These are phyloP conservation scores for Epinephelus coioides DNA, from an alignment of 2,797 vertebrate genomes.

Conservation along the genomic window DNA sequence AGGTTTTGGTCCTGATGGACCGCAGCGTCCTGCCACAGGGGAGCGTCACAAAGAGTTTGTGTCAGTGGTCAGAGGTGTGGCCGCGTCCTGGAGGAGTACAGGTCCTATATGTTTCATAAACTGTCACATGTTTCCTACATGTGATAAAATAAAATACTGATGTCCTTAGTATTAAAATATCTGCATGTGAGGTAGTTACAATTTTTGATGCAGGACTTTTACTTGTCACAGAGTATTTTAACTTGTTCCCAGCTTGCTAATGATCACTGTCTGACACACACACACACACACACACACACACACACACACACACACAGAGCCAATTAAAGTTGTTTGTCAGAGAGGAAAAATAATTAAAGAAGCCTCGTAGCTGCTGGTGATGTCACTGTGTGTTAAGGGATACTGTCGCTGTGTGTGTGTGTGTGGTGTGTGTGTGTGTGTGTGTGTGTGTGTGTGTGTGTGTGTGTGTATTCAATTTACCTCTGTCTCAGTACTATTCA, in stretches of 20 bases:
- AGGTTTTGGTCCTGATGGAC: too few relatives aligned
- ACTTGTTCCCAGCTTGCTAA: slow-evolving; percentile 23
- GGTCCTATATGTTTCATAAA: too few relatives aligned
- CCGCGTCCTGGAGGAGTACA: too few relatives aligned
- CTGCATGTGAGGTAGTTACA: too few relatives aligned
- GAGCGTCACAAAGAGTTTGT: too few relatives aligned
- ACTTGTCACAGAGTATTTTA: background rate
- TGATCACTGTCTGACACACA: slow-evolving; percentile 12
- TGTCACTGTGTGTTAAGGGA: slow-evolving; percentile 2
- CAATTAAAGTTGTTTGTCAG: slow-evolving; percentile 55
- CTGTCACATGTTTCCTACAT: too few relatives aligned
- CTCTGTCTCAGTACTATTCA: background rate
- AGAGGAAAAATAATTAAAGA: slow-evolving; percentile 15
- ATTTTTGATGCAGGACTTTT: too few relatives aligned
- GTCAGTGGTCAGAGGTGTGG: too few relatives aligned
- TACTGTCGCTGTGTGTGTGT: slow-evolving; percentile 1
- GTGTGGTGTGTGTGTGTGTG: too few relatives aligned
- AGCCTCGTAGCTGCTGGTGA: slow-evolving; percentile 4
- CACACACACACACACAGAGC: slow-evolving; percentile 5
- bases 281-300: slow-evolving; percentile 9
- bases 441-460: slow-evolving; percentile 23
- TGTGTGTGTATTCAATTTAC: background rate
- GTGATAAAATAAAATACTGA: too few relatives aligned
- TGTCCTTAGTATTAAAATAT: too few relatives aligned
- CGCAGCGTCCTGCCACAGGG: too few relatives aligned